Evolutionary conservation across 2,797 vertebrate species (phyloP), one percentile per base, ranked within the genome.

Genomic region (Melanogrammus aeglefinus): DNA sequence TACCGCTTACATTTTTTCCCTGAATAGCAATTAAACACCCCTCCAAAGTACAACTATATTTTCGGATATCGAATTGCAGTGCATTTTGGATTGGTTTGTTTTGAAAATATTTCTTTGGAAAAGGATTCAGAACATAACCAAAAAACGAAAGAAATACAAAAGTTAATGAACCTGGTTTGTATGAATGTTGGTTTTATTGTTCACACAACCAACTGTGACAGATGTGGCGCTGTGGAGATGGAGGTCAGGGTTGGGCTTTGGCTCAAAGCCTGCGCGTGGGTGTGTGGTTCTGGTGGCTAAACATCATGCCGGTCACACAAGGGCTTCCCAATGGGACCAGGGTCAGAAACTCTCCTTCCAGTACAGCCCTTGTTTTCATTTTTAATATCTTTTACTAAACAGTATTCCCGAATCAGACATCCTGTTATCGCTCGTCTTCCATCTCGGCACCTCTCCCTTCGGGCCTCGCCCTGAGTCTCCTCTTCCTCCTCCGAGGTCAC

Each of bases 371-470:
- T 63, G 74, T 85, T 83, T 44, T 70, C 66, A 78, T 57, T 63
- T 75, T 24, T 29, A 12, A 27, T n/a, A 84, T 83, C 31, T 71
- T 18, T 71, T 31, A 31, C 1, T n/a, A n/a, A 29, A 29, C 70
- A 31, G 70, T 35, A 16, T 72, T 72, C 70, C 70, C 33, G 31
- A 31, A 87, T 97, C 95, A 99, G 91, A 99, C 97, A 0, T 99
- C 97, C 0, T n/a, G 98, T 99, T 97, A 99, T 99, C n/a, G n/a
- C 92, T 99, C 98, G 36, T 99, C 98, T 86, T 98, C 97, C 85
- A 97, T 92, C 78, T 99, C 97, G 0, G n/a, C n/a, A n/a, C n/a
- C n/a, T 97, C 97, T 27, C 94, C 93, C 83, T 96, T 96, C 0
- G 91, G 74, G 88, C 94, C 77, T 93, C 94, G 0, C 90, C 96